Conservation (phyloP, 35 echinoderm and acorn worm species). For the Ptychodera flava region DNA sequence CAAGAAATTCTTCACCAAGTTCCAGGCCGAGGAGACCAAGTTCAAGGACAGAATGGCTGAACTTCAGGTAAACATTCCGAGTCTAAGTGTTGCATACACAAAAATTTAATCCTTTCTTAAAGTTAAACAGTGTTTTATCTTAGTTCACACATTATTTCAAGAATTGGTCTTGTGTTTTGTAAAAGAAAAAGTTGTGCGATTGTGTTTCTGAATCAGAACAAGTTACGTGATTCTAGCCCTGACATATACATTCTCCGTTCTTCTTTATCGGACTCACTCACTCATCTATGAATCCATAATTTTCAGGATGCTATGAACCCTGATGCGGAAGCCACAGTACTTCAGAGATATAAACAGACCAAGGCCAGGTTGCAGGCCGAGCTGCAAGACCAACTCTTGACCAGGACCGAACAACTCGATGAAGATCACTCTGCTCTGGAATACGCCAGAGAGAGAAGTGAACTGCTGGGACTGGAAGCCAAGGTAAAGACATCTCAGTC, state of each 20-base stretch:
- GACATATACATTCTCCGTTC: too few species aligned
- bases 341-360: constrained; percentile 77
- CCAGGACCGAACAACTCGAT: constrained; percentile 83
- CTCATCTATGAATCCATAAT: too few species aligned
- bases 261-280: too few species aligned
- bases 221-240: too few species aligned
- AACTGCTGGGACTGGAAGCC: constrained; percentile 73
- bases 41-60: constrained; percentile 77
- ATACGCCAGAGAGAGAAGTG: constrained; percentile 73
- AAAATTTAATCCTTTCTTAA: neutral
- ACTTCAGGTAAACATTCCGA: constrained; percentile 39
- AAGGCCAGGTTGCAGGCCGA: constrained; percentile 77
- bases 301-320: constrained; percentile 89
- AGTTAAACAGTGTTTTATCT: too few species aligned
- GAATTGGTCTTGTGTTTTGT: too few species aligned
- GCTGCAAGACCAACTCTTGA: constrained; percentile 85
- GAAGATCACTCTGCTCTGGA: constrained; percentile 74
- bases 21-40: constrained; percentile 72
- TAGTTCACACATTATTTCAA: too few species aligned
- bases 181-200: too few species aligned
- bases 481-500: constrained; percentile 44
- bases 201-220: too few species aligned
- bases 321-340: constrained; percentile 70
- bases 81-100: neutral
- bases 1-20: constrained; percentile 73